Evolutionary conservation across 1,140 invertebrate species (phyloP).

Genomic region (Pseudomyrmex pallidus): DNA sequence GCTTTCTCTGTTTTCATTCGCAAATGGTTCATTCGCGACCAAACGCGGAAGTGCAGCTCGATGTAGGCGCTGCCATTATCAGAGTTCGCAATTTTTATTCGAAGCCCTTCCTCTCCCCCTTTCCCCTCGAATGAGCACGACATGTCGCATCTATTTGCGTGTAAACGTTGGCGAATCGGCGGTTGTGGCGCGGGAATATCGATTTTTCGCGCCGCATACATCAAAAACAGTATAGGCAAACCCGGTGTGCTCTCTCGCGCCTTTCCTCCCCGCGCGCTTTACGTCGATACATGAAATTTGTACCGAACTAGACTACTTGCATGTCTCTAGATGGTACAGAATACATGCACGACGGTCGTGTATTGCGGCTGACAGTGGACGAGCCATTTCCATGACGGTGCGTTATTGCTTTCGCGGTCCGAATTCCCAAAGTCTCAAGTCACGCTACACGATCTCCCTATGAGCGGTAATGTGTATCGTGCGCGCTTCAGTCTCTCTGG

Average conservation of each 20-base stretch:
- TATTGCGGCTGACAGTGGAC: slow-evolving; percentile 38
- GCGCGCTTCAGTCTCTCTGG: neutral
- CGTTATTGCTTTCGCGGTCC: slow-evolving; percentile 61
- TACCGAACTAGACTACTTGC: neutral
- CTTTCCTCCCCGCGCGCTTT: neutral
- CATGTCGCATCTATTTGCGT: slow-evolving; percentile 38
- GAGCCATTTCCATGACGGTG: slow-evolving; percentile 54
- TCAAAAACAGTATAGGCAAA: slow-evolving; percentile 9
- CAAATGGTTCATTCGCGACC: neutral
- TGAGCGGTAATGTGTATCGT: slow-evolving; percentile 46
- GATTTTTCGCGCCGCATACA: slow-evolving; percentile 53
- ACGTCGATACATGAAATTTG: slow-evolving; percentile 54
- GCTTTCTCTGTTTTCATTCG: neutral
- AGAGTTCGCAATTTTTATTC: slow-evolving; percentile 47
- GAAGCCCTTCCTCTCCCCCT: neutral
- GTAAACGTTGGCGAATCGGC: slow-evolving; percentile 38
- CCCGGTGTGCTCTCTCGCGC: too few relatives aligned
- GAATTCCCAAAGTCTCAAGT: slow-evolving; percentile 63
- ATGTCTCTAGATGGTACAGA: slow-evolving; percentile 13
- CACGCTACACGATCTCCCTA: slow-evolving; percentile 56
- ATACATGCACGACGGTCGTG: slow-evolving; percentile 36
- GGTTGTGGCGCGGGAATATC: slow-evolving; percentile 13
- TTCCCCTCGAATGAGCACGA: neutral
- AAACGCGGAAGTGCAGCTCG: slow-evolving; percentile 32
- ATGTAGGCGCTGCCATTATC: slow-evolving; percentile 25